These are phyloP conservation scores for Antidorcas marsupialis DNA, from an alignment of 2,113 vertebrate species.

Conservation along the genomic window DNA sequence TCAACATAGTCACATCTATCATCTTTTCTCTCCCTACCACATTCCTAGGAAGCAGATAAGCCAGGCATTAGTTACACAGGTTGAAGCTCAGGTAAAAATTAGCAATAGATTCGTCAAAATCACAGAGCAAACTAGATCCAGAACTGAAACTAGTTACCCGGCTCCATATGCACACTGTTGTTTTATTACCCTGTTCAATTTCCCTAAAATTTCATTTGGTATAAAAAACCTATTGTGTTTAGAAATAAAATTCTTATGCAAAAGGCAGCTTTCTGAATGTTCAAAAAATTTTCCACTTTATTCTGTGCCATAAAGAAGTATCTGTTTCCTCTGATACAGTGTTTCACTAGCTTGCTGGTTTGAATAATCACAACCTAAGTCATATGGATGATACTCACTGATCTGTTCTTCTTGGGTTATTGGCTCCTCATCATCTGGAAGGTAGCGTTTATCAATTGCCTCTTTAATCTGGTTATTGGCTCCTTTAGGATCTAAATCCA, in stretches of 20 bases:
- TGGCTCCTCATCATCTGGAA: conserved; percentile 96
- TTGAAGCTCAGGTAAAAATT: background rate
- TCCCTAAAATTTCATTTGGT: background rate
- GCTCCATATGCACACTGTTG: background rate
- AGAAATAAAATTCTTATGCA: background rate
- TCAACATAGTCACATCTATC: background rate
- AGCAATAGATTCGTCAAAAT: conserved; percentile 17
- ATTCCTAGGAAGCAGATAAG: background rate
- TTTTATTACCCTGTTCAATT: background rate
- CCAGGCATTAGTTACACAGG: background rate
- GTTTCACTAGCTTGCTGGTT: background rate
- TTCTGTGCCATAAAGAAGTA: background rate
- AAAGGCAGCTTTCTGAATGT: background rate
- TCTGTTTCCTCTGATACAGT: background rate
- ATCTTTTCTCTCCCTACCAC: background rate
- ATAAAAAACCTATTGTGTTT: background rate
- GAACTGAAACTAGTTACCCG: background rate
- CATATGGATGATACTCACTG: conserved; percentile 82
- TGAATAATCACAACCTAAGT: conserved; percentile 74
- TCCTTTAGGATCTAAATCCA: conserved; percentile 99
- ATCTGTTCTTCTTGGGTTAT: conserved; percentile 89
- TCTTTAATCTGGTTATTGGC: conserved; percentile 99
- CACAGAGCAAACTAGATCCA: background rate
- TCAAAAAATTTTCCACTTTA: background rate
- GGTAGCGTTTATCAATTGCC: conserved; percentile 97